Base-by-base conservation (phyloP, 2,113 vertebrate genomes). In the Sakesphorus luctuosus region DNA sequence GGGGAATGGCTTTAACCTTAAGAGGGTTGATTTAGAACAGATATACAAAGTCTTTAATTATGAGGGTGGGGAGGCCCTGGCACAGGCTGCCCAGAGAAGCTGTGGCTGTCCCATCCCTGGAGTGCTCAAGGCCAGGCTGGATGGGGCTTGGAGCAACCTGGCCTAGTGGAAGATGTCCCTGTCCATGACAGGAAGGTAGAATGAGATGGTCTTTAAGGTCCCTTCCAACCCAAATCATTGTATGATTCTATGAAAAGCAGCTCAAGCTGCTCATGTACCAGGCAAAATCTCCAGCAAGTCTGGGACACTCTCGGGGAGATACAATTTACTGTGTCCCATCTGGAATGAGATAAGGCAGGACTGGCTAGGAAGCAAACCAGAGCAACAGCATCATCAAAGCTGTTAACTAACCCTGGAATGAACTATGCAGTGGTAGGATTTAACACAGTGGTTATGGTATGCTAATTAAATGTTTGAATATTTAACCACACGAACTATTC, bases 391-490 rank as follows among this genome's bases (percentile, higher is more conserved):
- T 18, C 91, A 87, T 58, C 5, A 2, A 35, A 91, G 50, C 78
- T 58, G 65, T 92, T 95, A 90, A 95, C 95, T 91, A 89, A 46
- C 92, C 36, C 84, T 97, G 85, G 76, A 96, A 93, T 91, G 94
- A 90, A 93, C 84, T 58, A 52, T 18, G 88, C 77, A 63, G 78
- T 68, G 76, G 78, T 80, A 95, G 93, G 75, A 93, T 96, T 97
- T 95, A 97, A 94, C 91, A 50, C 9, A 26, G 87, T 68, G 93
- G 83, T 97, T 98, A 96, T 36, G 96, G 92, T 93, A 93, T 96
- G 97, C 93, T 97, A 98, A 98, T 98, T 97, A 90, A 97, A 96
- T 85, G 82, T 83, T 61, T 97, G 97, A 97, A 97, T 97, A 97
- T 98, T 98, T 97, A 97, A 98, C 92, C 85, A 55, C 96, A 84